A percentile compares a stretch with the other conserved stretches of the same genome.
Evolutionary conservation across 2,888 invertebrate species (phyloP).

Genomic region (Agriopis marginaria): DNA sequence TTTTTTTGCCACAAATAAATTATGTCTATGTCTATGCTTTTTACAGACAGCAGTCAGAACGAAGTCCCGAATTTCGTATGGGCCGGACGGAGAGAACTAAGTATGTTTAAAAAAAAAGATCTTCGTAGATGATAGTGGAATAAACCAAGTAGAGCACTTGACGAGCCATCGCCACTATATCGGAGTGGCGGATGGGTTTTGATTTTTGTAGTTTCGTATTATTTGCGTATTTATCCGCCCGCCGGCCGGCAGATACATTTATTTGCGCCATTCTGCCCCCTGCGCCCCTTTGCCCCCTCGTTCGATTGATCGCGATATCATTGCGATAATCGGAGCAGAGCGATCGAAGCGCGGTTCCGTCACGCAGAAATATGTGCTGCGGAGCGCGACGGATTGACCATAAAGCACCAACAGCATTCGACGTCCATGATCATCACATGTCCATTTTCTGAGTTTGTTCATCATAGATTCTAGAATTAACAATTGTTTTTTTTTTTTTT

Average conservation of each 20-base stretch:
- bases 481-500: too few relatives aligned
- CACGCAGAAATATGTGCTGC: slow-evolving; percentile 72
- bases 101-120: neutral
- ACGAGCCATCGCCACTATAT: slow-evolving; percentile 57
- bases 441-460: too few relatives aligned
- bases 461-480: too few relatives aligned
- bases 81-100: too few relatives aligned
- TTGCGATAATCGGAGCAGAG: slow-evolving; percentile 82
- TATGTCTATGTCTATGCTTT: too few relatives aligned
- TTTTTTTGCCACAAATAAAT: too few relatives aligned
- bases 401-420: slow-evolving; percentile 12
- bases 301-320: slow-evolving; percentile 87
- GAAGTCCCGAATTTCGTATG: too few relatives aligned
- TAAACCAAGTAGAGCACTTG: slow-evolving; percentile 63
- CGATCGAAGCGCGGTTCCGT: slow-evolving; percentile 75
- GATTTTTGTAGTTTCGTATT: slow-evolving; percentile 87
- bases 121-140: neutral
- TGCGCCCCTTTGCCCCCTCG: slow-evolving; percentile 58
- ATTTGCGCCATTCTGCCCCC: slow-evolving; percentile 79
- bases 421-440: neutral
- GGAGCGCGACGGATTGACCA: slow-evolving; percentile 50
- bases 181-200: slow-evolving; percentile 84
- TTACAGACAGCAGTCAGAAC: too few relatives aligned
- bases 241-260: slow-evolving; percentile 85
- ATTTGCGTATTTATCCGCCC: slow-evolving; percentile 79